A percentile compares a stretch with the other conserved stretches of the same genome.
Evolutionary conservation across 2,113 vertebrate species (phyloP).

Genomic region (Thermophis baileyi): DNA sequence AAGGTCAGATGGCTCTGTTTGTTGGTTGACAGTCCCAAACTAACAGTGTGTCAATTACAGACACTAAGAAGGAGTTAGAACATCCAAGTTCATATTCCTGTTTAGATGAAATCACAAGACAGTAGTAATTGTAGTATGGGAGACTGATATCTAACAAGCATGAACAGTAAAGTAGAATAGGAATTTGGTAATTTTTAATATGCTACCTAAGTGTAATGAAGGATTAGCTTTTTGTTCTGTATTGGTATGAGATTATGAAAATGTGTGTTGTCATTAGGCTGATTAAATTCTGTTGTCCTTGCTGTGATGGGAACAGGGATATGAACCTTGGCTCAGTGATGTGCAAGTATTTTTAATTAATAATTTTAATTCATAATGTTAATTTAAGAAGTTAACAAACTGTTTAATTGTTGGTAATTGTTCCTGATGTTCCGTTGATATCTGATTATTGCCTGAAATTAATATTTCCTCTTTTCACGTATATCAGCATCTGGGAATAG

Average conservation of each 20-base stretch:
- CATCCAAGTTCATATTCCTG: neutral
- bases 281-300: neutral
- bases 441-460: constrained; percentile 27
- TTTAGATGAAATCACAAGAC: neutral
- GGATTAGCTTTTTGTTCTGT: neutral
- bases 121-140: neutral
- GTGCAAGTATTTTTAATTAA: constrained; percentile 25
- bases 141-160: neutral
- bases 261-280: neutral
- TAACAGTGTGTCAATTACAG: neutral
- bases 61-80: neutral
- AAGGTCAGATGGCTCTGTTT: too few species aligned
- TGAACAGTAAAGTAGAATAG: neutral
- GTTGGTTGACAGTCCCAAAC: neutral
- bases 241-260: neutral
- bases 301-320: neutral
- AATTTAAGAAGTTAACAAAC: neutral
- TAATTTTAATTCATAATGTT: constrained; percentile 28
- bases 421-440: constrained; percentile 6
- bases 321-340: constrained; percentile 18
- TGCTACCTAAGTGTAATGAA: neutral
- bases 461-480: constrained; percentile 3
- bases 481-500: constrained; percentile 41
- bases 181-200: neutral
- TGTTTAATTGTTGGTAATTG: constrained; percentile 26